phyloP scores from a whole-genome alignment of 2,113 vertebrate genomes.

The Nyctereutes procyonoides region DNA sequence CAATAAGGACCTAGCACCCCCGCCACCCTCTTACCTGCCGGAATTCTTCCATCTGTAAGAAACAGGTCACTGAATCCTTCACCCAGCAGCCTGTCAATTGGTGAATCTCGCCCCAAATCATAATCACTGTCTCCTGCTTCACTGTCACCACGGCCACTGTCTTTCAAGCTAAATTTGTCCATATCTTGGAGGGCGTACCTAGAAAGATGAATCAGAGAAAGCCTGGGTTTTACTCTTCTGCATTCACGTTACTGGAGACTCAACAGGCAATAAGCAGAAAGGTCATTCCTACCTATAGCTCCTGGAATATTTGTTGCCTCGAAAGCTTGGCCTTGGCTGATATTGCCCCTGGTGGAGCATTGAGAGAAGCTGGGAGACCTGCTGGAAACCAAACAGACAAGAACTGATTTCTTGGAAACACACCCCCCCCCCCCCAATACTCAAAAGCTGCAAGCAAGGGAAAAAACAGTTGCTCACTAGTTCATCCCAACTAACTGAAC shows the following conservation, averaged over 20 bases:
- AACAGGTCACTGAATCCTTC: constrained; percentile 98
- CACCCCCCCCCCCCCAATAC: not conserved
- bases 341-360: constrained; percentile 99
- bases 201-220: constrained; percentile 74
- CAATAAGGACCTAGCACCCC: constrained; percentile 74
- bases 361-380: constrained; percentile 99
- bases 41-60: constrained; percentile 94
- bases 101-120: constrained; percentile 97
- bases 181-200: constrained; percentile 99
- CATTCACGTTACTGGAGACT: constrained; percentile 32
- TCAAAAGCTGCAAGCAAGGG: not conserved
- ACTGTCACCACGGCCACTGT: constrained; percentile 98
- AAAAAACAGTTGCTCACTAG: not conserved
- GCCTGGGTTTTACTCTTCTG: not conserved
- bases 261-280: not conserved
- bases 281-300: constrained; percentile 95
- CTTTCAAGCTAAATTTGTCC: constrained; percentile 99
- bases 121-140: constrained; percentile 99
- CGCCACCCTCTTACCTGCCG: constrained; percentile 92
- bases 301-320: constrained; percentile 99
- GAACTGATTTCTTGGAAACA: constrained; percentile 79
- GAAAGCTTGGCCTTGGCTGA: constrained; percentile 98
- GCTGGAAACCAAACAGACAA: constrained; percentile 88
- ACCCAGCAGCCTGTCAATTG: constrained; percentile 95
- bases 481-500: not conserved